A percentile compares a stretch with the other conserved stretches of the same genome.
Evolutionary conservation across 2,113 vertebrate species (phyloP).

Genomic region (Acanthisitta chloris): DNA sequence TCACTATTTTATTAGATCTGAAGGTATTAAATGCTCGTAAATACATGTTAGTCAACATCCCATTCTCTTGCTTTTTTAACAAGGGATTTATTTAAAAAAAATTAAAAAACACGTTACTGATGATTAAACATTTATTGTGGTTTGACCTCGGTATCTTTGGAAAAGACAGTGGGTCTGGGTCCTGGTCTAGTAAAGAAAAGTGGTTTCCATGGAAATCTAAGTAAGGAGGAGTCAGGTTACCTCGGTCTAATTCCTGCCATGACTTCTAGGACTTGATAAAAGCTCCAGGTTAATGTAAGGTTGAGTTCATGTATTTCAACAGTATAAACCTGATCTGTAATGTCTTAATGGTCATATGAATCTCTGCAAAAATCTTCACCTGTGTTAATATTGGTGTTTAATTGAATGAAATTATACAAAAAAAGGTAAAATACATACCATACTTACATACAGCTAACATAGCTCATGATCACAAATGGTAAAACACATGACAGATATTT

Average conservation of each 20-base stretch:
- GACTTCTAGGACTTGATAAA: constrained; percentile 17
- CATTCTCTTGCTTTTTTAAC: neutral
- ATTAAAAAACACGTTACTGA: neutral
- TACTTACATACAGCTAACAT: neutral
- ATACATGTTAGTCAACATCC: neutral
- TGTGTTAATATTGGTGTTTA: neutral
- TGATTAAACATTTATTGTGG: constrained; percentile 1
- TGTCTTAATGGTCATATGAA: neutral
- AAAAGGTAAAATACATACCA: neutral
- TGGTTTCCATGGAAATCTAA: constrained; percentile 47
- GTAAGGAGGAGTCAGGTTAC: constrained; percentile 11
- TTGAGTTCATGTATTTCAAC: neutral
- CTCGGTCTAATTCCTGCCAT: constrained; percentile 26
- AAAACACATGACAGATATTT: neutral
- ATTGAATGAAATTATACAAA: neutral
- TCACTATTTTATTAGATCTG: neutral
- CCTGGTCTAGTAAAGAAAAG: neutral
- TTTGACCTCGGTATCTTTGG: neutral
- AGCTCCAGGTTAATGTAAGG: constrained; percentile 18
- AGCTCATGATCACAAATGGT: neutral
- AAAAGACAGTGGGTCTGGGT: neutral
- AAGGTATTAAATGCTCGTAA: neutral
- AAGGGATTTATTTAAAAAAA: neutral
- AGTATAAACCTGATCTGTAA: neutral
- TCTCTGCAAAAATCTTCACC: neutral